A percentile compares a stretch with the other conserved stretches of the same genome.
phyloP scores from a whole-genome alignment of 2,113 vertebrate species.

The Brachypteracias leptosomus region DNA sequence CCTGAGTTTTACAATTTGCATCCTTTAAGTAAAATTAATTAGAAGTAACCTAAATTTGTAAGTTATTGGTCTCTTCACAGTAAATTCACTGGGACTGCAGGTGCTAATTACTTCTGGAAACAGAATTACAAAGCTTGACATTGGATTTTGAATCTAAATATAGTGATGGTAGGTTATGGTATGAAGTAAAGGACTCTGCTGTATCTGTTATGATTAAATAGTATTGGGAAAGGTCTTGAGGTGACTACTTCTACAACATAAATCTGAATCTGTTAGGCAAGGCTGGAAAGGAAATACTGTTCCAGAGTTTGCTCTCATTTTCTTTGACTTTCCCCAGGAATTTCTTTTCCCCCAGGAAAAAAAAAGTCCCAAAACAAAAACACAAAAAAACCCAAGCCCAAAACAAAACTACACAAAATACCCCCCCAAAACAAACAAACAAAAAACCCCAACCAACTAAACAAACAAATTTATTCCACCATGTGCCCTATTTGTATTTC shows the following conservation, averaged over 20 bases:
- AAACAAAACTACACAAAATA: no score
- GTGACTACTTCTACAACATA: neutral
- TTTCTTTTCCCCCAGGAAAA: neutral
- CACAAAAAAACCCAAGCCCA: neutral
- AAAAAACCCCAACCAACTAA: neutral
- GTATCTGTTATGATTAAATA: neutral
- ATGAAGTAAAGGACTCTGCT: neutral
- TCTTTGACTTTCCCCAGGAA: neutral
- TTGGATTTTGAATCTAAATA: neutral
- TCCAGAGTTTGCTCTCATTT: neutral
- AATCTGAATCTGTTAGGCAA: neutral
- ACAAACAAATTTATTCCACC: neutral
- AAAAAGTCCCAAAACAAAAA: accelerated
- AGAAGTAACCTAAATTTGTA: neutral
- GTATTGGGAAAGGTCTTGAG: neutral
- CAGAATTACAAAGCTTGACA: neutral
- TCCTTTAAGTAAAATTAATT: neutral
- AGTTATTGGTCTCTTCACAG: neutral
- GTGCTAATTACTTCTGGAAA: neutral
- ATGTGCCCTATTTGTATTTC: neutral
- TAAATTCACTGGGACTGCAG: neutral
- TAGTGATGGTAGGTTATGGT: neutral
- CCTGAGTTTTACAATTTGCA: neutral
- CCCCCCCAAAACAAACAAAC: no score
- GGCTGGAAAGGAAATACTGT: neutral